A percentile compares a stretch with the other conserved stretches of the same genome.
phyloP scores from a whole-genome alignment of 1,140 invertebrate genomes.

The Thaumetopoea pityocampa region DNA sequence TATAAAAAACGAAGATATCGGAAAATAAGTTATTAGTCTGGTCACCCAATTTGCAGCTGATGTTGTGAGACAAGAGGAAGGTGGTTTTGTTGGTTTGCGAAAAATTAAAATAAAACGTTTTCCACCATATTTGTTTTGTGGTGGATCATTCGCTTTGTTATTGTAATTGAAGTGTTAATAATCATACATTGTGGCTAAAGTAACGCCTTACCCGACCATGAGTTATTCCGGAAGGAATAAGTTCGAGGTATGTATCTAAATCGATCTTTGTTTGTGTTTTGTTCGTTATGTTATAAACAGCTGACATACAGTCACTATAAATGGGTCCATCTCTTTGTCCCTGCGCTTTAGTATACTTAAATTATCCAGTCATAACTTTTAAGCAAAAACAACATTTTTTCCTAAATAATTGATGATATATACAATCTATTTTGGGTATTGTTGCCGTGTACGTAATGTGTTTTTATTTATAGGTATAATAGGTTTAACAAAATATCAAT shows the following conservation, averaged over 20 bases:
- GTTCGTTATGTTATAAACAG: constrained; percentile 63
- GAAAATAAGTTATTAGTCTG: constrained; percentile 5
- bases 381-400: no score
- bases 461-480: no score
- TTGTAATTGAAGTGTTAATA: constrained; percentile 27
- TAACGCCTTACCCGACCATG: constrained; percentile 70
- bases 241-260: constrained; percentile 71
- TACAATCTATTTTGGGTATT: no score
- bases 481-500: no score
- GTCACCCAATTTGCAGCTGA: constrained; percentile 17
- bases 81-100: constrained; percentile 34
- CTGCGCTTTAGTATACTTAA: constrained; percentile 2
- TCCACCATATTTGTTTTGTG: constrained; percentile 51
- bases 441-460: no score
- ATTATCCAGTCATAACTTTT: no score
- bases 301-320: constrained; percentile 52
- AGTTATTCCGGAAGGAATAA: constrained; percentile 77
- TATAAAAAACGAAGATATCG: neutral
- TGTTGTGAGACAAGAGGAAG: constrained; percentile 33
- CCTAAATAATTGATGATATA: no score
- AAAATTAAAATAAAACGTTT: constrained; percentile 41
- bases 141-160: constrained; percentile 12
- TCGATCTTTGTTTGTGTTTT: constrained; percentile 70
- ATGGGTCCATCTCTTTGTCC: constrained; percentile 39
- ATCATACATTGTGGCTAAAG: constrained; percentile 62